Base-by-base conservation (phyloP, 2,797 vertebrate genomes). In the Enteromius treurensis region DNA sequence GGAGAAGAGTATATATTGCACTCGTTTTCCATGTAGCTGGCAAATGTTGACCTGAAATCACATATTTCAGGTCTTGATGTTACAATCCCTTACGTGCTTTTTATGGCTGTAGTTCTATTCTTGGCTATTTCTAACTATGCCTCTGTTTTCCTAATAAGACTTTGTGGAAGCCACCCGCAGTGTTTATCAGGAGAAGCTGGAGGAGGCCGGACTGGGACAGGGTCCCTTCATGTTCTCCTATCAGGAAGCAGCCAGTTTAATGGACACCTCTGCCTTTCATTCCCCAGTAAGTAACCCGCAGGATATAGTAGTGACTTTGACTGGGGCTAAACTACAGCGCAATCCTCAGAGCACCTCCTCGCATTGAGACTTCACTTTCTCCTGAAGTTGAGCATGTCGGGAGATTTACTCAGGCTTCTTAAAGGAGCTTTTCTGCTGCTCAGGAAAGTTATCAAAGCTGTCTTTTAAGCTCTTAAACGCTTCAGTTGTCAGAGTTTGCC, bases 261-360 rank as follows among this genome's bases (percentile, higher is more conserved):
- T 97, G 94, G 97, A 98, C 86, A 97, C 95, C 0, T 97, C 96
- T 0, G 97, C 97, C 83, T 98, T 98, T 87, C 96, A 97, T 83
- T 97, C 96, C 11, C 95, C 85, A 42, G 96, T 97, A 89, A 96
- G 95, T 47, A 10, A 76, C 10, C 77, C 32, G 2, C 19, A 49
- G 19, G 49, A 69, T 55, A 77, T 55, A 34, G 37, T 37, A 58
- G 26, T 47, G n/a, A 77, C 49, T 75, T 64, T 76, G 58, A 65
- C 67, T 68, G 21, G 26, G 53, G 47, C 32, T 37, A 74, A 49
- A 82, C 40, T 55, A 29, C 19, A 13, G 26, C 47, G 6, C 45
- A 74, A 77, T 53, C 62, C 29, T 65, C 51, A 68, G 21, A 53
- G 15, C 55, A 79, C 64, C 77, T 81, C 64, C 55, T 76, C 69